phyloP scores from a whole-genome alignment of 2,888 invertebrate genomes.

The Nudaria mundana region DNA sequence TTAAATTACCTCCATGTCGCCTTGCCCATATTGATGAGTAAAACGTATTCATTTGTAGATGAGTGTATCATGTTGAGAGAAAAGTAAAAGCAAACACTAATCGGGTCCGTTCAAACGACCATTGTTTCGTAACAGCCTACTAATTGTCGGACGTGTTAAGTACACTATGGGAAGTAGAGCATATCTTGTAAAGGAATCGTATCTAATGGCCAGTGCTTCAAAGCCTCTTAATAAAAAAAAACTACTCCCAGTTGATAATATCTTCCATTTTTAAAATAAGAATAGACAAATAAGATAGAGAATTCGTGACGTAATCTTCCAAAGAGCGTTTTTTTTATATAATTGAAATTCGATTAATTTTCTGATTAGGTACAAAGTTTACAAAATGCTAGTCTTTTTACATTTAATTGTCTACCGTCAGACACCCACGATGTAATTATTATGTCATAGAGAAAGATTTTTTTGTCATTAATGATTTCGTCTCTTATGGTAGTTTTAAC shows the following conservation, averaged over 20 bases:
- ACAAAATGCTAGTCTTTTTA: no score
- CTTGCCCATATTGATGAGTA: slow-evolving; percentile 34
- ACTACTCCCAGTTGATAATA: background rate
- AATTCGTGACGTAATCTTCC: no score
- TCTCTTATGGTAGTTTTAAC: no score
- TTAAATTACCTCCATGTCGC: slow-evolving; percentile 26
- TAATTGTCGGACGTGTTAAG: slow-evolving; percentile 32
- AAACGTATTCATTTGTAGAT: slow-evolving; percentile 31
- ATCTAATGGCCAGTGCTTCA: background rate
- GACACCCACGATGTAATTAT: no score
- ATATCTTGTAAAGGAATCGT: slow-evolving; percentile 9
- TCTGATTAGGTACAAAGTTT: no score
- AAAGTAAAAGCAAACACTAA: slow-evolving; percentile 46
- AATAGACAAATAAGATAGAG: no score
- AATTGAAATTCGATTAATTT: no score
- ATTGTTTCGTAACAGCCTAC: slow-evolving; percentile 35
- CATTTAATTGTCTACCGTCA: no score
- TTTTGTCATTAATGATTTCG: no score
- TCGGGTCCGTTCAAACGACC: slow-evolving; percentile 28
- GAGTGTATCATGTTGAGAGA: slow-evolving; percentile 26
- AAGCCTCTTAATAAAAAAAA: background rate
- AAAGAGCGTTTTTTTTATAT: no score
- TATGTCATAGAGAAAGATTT: no score
- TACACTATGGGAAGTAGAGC: slow-evolving; percentile 23
- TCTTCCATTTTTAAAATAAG: background rate